Percentiles rank a stretch among this genome's conserved stretches.
Evolutionary conservation across 2,113 vertebrate species (phyloP).

Genomic region (Ochotona princeps): DNA sequence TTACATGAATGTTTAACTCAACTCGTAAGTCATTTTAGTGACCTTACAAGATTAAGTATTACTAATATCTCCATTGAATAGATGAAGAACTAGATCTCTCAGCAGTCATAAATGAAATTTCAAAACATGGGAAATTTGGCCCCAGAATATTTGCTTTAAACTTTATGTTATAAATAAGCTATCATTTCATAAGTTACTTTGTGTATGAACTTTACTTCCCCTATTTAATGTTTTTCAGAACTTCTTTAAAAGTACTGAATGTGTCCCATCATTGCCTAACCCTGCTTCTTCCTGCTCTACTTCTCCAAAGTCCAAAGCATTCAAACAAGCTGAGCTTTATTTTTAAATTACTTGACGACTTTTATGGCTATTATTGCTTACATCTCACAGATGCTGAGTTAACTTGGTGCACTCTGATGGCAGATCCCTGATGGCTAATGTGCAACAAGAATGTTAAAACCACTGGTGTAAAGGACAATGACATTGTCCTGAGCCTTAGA

Average conservation of each 20-base stretch:
- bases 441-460: constrained; percentile 19
- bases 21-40: constrained; percentile 11
- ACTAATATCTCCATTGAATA: neutral
- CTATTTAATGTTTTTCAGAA: neutral
- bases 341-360: neutral
- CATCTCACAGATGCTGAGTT: constrained; percentile 23
- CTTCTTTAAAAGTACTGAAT: neutral
- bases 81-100: constrained; percentile 21
- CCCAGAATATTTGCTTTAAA: neutral
- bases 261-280: neutral
- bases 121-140: constrained; percentile 3
- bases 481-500: neutral
- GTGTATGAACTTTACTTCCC: neutral
- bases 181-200: constrained; percentile 31
- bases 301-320: neutral
- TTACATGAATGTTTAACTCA: neutral
- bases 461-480: constrained; percentile 9
- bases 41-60: neutral
- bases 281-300: neutral
- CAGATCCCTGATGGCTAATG: neutral
- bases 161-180: neutral
- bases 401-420: neutral
- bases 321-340: neutral
- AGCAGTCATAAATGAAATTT: constrained; percentile 27
- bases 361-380: neutral